These are phyloP conservation scores for Clanis bilineata DNA, from an alignment of 2,888 invertebrate genomes.

Conservation along the genomic window DNA sequence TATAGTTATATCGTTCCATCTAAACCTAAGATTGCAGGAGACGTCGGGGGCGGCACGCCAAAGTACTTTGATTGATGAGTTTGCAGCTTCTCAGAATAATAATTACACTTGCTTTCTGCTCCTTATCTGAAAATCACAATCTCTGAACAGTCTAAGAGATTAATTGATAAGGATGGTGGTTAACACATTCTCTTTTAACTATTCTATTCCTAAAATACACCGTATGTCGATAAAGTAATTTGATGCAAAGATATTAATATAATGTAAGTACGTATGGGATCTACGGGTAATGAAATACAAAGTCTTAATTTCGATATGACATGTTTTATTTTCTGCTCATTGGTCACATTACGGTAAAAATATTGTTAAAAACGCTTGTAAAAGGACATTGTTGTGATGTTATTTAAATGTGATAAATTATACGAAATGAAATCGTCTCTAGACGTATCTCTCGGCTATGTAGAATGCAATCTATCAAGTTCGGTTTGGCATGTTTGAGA, in stretches of 20 bases:
- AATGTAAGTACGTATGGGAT: too few relatives aligned
- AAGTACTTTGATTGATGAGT: slow-evolving; percentile 55
- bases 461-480: slow-evolving; percentile 31
- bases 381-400: too few relatives aligned
- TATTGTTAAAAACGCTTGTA: too few relatives aligned
- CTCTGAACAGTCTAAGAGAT: slow-evolving; percentile 26
- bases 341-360: too few relatives aligned
- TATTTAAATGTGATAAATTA: not conserved
- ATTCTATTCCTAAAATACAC: not conserved
- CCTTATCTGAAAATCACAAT: slow-evolving; percentile 38
- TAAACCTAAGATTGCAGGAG: slow-evolving; percentile 34
- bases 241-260: too few relatives aligned
- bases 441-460: slow-evolving; percentile 19
- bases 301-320: too few relatives aligned
- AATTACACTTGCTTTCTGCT: slow-evolving; percentile 36
- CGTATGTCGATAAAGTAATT: too few relatives aligned
- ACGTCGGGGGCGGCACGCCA: slow-evolving; percentile 32
- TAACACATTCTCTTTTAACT: not conserved
- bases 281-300: too few relatives aligned
- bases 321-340: too few relatives aligned
- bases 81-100: slow-evolving; percentile 40
- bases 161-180: slow-evolving; percentile 31
- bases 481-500: slow-evolving; percentile 39
- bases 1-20: slow-evolving; percentile 12
- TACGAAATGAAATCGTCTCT: not conserved